phyloP scores from a whole-genome alignment of 2,888 invertebrate genomes.

The Orchestes rusci region DNA sequence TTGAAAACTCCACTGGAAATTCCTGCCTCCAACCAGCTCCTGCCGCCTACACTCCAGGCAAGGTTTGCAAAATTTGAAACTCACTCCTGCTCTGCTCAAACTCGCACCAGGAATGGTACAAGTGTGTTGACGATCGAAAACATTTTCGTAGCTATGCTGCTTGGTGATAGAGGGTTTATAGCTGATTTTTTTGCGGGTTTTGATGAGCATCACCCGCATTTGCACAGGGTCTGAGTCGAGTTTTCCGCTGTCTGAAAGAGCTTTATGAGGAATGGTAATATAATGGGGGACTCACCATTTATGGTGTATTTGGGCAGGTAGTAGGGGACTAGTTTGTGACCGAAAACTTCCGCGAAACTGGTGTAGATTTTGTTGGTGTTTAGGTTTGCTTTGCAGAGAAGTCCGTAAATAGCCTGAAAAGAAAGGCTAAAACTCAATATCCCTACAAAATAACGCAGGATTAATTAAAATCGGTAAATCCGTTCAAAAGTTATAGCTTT shows the following conservation, averaged over 20 bases:
- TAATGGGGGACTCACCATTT: too few species aligned
- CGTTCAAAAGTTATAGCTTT: too few species aligned
- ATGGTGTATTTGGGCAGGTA: too few species aligned
- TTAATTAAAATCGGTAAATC: too few species aligned
- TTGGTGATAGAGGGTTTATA: background rate
- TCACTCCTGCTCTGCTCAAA: conserved; percentile 1
- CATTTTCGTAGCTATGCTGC: conserved; percentile 18
- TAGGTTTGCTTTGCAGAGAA: conserved; percentile 30
- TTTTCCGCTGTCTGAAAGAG: conserved; percentile 22
- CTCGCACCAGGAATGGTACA: background rate
- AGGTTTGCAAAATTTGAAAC: conserved; percentile 5
- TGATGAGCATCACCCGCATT: conserved; percentile 30
- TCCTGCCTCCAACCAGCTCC: too few species aligned
- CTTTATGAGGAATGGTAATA: too few species aligned
- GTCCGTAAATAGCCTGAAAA: conserved; percentile 34
- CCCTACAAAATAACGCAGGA: background rate
- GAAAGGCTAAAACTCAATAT: background rate
- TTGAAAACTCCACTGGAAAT: too few species aligned
- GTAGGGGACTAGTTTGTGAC: conserved; percentile 30
- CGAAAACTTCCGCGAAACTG: conserved; percentile 31
- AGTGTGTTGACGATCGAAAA: conserved; percentile 28
- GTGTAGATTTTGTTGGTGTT: conserved; percentile 27
- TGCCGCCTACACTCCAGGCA: conserved; percentile 1
- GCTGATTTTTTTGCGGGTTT: conserved; percentile 27
- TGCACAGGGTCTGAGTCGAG: conserved; percentile 11